A percentile compares a stretch with the other conserved stretches of the same genome.
Evolutionary conservation across 2,797 vertebrate genomes (phyloP).

Genomic region (Tragopan temminckii): DNA sequence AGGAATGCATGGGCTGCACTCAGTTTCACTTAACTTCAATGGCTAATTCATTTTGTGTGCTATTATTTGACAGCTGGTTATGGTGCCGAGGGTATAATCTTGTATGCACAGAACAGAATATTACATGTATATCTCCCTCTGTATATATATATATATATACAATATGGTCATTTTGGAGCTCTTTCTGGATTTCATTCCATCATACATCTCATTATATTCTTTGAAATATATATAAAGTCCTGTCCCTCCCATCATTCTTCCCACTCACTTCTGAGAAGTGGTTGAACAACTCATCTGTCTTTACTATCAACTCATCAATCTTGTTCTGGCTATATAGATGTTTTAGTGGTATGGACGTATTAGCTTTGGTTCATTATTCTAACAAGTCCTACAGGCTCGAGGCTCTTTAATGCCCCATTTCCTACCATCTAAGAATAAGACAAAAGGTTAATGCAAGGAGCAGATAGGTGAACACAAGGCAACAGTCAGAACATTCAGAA

Average conservation of each 20-base stretch:
- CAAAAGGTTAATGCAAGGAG: background rate
- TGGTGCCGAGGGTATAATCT: background rate
- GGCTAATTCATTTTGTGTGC: background rate
- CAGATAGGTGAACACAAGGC: background rate
- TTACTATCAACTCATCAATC: background rate
- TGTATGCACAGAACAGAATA: background rate
- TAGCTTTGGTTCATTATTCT: background rate
- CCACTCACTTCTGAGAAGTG: background rate
- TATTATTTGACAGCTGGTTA: background rate
- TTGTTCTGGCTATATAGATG: background rate
- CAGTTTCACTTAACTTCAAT: background rate
- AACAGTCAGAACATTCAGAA: background rate
- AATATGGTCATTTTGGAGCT: background rate
- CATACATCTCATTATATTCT: background rate
- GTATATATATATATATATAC: rapidly evolving
- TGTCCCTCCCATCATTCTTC: background rate
- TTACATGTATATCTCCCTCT: no score
- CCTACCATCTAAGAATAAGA: background rate
- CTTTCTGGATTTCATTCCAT: background rate
- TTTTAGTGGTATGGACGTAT: background rate
- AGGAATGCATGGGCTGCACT: background rate
- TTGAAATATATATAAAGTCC: background rate
- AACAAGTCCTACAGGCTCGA: background rate
- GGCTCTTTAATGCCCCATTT: background rate
- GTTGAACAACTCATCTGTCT: background rate